A percentile compares a stretch with the other conserved stretches of the same genome.
These are phyloP conservation scores for Euwallacea similis DNA, from an alignment of 1,140 invertebrate species.

Conservation along the genomic window DNA sequence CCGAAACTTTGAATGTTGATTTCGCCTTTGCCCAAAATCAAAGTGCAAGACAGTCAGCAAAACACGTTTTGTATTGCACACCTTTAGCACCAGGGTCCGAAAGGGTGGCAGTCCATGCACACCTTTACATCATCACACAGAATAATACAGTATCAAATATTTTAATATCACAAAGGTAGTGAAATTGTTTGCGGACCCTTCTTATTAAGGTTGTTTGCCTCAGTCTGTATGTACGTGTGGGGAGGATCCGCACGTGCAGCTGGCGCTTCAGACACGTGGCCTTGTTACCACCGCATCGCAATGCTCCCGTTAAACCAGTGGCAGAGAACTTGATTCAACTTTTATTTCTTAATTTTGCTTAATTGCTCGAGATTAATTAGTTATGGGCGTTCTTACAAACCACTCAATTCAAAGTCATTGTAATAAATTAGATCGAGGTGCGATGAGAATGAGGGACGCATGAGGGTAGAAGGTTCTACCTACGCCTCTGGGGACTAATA, in stretches of 20 bases:
- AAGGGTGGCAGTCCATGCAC: background rate
- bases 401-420: too few relatives aligned
- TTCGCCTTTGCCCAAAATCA: too few relatives aligned
- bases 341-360: too few relatives aligned
- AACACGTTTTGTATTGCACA: too few relatives aligned
- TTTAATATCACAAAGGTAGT: slow-evolving; percentile 17
- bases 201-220: slow-evolving; percentile 31
- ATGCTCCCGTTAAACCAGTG: slow-evolving; percentile 31
- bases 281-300: slow-evolving; percentile 28
- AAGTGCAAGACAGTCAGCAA: too few relatives aligned
- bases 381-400: too few relatives aligned
- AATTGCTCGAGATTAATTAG: too few relatives aligned
- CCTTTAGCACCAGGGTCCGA: too few relatives aligned
- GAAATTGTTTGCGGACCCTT: slow-evolving; percentile 23
- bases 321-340: background rate
- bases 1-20: too few relatives aligned
- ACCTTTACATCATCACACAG: slow-evolving; percentile 1
- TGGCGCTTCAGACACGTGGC: slow-evolving; percentile 33
- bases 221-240: slow-evolving; percentile 16
- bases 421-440: background rate
- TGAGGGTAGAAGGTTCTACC: background rate
- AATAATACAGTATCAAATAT: slow-evolving; percentile 7
- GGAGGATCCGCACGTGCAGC: slow-evolving; percentile 34
- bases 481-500: slow-evolving; percentile 18
- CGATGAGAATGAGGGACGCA: too few relatives aligned